Percentiles rank a stretch among this genome's conserved stretches.
Conservation (phyloP, 2,113 vertebrate genomes). For the Xenopus borealis region DNA sequence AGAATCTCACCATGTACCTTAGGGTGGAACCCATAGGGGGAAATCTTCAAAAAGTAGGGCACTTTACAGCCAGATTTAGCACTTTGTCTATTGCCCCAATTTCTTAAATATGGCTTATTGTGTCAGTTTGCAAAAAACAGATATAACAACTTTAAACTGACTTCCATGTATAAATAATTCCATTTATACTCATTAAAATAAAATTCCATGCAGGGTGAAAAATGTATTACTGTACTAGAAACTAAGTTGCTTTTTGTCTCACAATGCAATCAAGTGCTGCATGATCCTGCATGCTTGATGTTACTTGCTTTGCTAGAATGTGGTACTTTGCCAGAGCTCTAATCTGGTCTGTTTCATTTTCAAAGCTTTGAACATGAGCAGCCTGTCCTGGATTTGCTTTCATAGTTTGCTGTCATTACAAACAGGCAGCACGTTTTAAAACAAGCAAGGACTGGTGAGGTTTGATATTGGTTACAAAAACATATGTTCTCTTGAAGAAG, state of each 20-base stretch:
- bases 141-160: too few relatives aligned
- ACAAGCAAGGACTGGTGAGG: constrained; percentile 55
- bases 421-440: constrained; percentile 52
- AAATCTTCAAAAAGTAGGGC: too few relatives aligned
- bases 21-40: too few relatives aligned
- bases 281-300: neutral
- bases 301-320: constrained; percentile 51
- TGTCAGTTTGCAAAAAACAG: too few relatives aligned
- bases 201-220: neutral
- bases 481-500: constrained; percentile 60
- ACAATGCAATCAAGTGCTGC: constrained; percentile 17
- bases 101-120: too few relatives aligned
- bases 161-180: too few relatives aligned
- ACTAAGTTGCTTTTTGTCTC: constrained; percentile 23
- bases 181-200: neutral
- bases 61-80: too few relatives aligned
- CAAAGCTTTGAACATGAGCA: constrained; percentile 51
- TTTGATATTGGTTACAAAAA: constrained; percentile 61
- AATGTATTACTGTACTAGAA: neutral
- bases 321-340: constrained; percentile 58
- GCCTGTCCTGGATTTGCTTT: constrained; percentile 31
- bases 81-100: too few relatives aligned
- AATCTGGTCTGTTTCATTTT: constrained; percentile 51
- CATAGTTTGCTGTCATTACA: constrained; percentile 53
- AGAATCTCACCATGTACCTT: too few relatives aligned